Conservation (phyloP, 1,140 invertebrate genomes). For the Temnothorax curvispinosus region DNA sequence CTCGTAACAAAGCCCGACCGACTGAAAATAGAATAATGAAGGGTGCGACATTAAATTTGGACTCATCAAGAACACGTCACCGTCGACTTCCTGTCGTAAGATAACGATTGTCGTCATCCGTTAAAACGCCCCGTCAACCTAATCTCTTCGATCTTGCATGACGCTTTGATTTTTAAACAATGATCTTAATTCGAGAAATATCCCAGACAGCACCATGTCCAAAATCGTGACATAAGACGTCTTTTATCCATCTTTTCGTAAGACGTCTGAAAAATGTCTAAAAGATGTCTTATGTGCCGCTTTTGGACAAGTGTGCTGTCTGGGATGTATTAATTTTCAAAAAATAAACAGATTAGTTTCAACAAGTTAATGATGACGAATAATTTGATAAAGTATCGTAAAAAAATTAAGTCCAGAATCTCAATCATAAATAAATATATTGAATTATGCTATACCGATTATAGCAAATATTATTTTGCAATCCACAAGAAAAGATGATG, state of each 20-base stretch:
- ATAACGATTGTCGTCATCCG: conserved; percentile 17
- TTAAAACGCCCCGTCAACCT: neutral
- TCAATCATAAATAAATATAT: neutral
- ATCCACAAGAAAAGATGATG: neutral
- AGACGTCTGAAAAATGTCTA: no score
- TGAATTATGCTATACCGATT: neutral
- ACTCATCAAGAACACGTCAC: conserved; percentile 34
- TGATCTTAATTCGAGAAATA: neutral
- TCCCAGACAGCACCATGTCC: no score
- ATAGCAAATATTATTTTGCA: neutral
- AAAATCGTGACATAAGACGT: no score
- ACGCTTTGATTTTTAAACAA: neutral
- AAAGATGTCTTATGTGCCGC: no score
- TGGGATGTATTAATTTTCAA: neutral
- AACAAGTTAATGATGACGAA: neutral
- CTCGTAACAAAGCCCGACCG: conserved; percentile 22
- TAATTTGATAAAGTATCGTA: neutral
- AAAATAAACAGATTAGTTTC: neutral
- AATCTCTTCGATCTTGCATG: no score
- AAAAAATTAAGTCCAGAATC: neutral
- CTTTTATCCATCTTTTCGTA: no score
- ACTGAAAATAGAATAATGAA: conserved; percentile 49
- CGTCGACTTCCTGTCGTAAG: conserved; percentile 30
- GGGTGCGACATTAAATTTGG: conserved; percentile 25
- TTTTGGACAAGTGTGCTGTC: no score